Percentiles rank a stretch among this genome's conserved stretches.
These are phyloP conservation scores for Eudemis profundana DNA, from an alignment of 2,888 invertebrate species.

Conservation along the genomic window DNA sequence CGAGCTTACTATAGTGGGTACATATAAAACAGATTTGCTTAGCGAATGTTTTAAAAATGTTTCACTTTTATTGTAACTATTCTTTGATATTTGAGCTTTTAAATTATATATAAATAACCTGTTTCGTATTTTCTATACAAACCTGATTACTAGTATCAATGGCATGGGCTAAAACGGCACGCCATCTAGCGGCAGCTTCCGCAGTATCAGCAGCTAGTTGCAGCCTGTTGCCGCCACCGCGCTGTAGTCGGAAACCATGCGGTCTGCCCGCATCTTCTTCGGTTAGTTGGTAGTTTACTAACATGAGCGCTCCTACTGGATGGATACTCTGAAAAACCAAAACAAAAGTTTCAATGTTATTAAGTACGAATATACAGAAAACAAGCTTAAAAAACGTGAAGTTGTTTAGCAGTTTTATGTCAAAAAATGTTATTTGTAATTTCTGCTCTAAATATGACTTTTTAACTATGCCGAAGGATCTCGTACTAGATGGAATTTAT, in stretches of 20 bases:
- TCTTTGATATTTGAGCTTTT: no score
- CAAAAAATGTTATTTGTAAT: no score
- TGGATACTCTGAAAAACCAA: conserved; percentile 89
- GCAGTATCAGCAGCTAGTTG: conserved; percentile 93
- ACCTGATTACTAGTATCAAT: conserved; percentile 90
- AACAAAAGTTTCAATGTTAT: background rate
- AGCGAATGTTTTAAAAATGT: no score
- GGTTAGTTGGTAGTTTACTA: conserved; percentile 91
- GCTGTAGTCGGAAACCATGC: conserved; percentile 89
- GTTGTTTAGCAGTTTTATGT: no score
- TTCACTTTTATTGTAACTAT: no score
- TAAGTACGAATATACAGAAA: no score
- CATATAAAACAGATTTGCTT: no score
- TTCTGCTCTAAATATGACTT: no score
- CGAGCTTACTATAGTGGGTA: no score
- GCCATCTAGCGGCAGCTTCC: conserved; percentile 90
- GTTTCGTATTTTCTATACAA: conserved; percentile 9
- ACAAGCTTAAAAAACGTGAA: background rate
- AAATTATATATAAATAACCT: no score
- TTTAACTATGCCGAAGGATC: no score
- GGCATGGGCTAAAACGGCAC: conserved; percentile 90
- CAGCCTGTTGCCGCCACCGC: conserved; percentile 89
- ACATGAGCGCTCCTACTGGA: conserved; percentile 95
- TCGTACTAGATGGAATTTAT: no score
- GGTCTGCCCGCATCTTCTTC: conserved; percentile 88